Percentiles rank a stretch among this genome's conserved stretches.
phyloP scores from a whole-genome alignment of 2,797 vertebrate species.

The Hybognathus amarus region DNA sequence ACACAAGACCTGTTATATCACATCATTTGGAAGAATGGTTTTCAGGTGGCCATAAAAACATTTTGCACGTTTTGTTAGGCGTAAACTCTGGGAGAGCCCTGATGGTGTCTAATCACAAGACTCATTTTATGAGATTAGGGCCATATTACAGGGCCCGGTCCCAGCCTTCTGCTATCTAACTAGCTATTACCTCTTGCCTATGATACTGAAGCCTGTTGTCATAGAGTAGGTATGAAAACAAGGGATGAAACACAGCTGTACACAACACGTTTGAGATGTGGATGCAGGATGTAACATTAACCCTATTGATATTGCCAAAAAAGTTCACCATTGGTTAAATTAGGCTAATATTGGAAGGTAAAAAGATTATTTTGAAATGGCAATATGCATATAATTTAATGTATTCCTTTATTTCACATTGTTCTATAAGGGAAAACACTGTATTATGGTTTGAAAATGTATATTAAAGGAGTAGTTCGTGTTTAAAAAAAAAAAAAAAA shows the following conservation, averaged over 20 bases:
- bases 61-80: slow-evolving; percentile 23
- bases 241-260: not conserved
- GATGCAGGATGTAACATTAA: not conserved
- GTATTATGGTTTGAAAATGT: too few species aligned
- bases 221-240: slow-evolving; percentile 1
- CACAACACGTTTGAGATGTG: not conserved
- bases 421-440: too few species aligned
- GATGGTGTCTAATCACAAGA: slow-evolving; percentile 49
- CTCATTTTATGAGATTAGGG: slow-evolving; percentile 45
- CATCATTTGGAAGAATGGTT: slow-evolving; percentile 11
- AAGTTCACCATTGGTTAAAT: too few species aligned
- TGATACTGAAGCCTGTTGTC: not conserved
- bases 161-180: slow-evolving; percentile 10
- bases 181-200: slow-evolving; percentile 1
- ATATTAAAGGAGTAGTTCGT: too few species aligned
- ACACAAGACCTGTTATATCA: not conserved
- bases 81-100: slow-evolving; percentile 8
- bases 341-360: too few species aligned
- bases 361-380: too few species aligned
- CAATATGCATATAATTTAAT: too few species aligned
- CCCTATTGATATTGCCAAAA: too few species aligned
- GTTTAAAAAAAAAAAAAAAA: too few species aligned
- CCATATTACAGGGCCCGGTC: slow-evolving; percentile 34
- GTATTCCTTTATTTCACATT: too few species aligned
- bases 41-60: slow-evolving; percentile 32